Evolutionary conservation across 35 echinoderm and acorn worm species (phyloP), one percentile per base, ranked within the genome.

Genomic region (Patiria miniata): DNA sequence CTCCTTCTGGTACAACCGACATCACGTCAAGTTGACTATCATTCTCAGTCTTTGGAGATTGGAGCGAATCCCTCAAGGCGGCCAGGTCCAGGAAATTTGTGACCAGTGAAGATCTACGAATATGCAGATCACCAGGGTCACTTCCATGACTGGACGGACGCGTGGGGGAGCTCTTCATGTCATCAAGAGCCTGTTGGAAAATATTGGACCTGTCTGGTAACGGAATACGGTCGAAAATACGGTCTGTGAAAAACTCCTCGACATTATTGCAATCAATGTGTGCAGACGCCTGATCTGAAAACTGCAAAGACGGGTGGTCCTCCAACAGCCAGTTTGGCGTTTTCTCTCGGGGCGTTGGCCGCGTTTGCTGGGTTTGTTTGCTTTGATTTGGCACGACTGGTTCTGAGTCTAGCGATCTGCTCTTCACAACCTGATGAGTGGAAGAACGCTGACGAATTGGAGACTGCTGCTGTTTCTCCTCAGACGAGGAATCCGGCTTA

Each of bases 111-210:
- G 82, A 60, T 34, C 82, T 5, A 36, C 82, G 53, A 58, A 84
- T 30, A 39, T 84, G 82, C 0, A 84, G 82, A 23, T 84, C 82
- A 4, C 82, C 82, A 23, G 82, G 82, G 22, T 84, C 82, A 58
- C 22, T 61, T 14, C 8, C 19, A 9, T 1, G 15, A 84, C 52
- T 60, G 7, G 29, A 19, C 38, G 51, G 37, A 16, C 52, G 57
- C 3, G 78, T 1, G 26, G 18, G 36, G 15, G 78, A 81, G 29
- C 33, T 84, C 30, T 32, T 40, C 54, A 84, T 1, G 54, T 53
- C 53, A 14, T 26, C 18, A 30, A 84, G 82, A 61, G 82, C 82
- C 37, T 84, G 82, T 33, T 84, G 82, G 22, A 84, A 84, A 15
- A 84, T 60, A 32, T 12, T 26, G 21, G 51, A 59, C 6, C 51